Evolutionary conservation across 23 tunicate species (phyloP).

Genomic region (Trididemnum nubilum): DNA sequence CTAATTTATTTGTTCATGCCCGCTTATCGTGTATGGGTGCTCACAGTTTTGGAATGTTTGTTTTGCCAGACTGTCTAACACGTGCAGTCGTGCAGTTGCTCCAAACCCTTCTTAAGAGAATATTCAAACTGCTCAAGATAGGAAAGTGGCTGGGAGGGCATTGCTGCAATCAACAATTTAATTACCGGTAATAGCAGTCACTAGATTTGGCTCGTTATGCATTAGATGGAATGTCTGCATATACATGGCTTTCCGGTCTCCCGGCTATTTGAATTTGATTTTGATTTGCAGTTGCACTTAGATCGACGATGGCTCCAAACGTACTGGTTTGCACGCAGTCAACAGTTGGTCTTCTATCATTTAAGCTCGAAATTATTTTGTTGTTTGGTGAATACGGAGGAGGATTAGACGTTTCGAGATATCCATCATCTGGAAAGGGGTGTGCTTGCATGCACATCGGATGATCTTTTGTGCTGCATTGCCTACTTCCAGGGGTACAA

Average conservation of each 20-base stretch:
- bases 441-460: background rate
- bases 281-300: background rate
- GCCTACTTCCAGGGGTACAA: background rate
- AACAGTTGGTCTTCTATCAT: background rate
- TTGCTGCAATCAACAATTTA: too few species aligned
- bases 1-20: too few species aligned
- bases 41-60: too few species aligned
- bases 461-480: slow-evolving; percentile 1
- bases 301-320: background rate
- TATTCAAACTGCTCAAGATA: too few species aligned
- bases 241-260: slow-evolving; percentile 27
- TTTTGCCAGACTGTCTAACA: too few species aligned
- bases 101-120: too few species aligned
- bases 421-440: background rate
- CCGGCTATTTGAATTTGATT: background rate
- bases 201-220: too few species aligned
- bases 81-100: too few species aligned
- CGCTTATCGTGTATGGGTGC: too few species aligned
- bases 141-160: too few species aligned
- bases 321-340: background rate
- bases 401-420: background rate
- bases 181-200: too few species aligned
- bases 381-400: background rate
- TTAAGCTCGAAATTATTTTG: background rate
- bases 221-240: slow-evolving; percentile 32